A percentile compares a stretch with the other conserved stretches of the same genome.
phyloP scores from a whole-genome alignment of 2,888 invertebrate species.

The Drosophila testacea region DNA sequence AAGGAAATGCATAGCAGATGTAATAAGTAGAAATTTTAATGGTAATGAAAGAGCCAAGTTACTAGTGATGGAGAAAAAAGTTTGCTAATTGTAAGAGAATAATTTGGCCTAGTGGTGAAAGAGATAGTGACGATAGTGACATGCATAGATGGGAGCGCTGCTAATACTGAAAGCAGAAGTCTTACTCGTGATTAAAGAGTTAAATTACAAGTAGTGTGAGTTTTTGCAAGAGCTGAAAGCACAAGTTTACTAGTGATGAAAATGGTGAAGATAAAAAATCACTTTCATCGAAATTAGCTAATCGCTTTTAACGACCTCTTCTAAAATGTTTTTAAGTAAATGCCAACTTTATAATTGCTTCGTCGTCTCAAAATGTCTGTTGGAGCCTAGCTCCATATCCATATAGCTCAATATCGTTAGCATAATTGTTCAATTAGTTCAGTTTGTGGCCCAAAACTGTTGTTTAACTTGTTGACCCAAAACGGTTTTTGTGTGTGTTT shows the following conservation, averaged over 20 bases:
- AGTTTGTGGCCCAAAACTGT: conserved; percentile 24
- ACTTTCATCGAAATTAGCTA: not conserved
- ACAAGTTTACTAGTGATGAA: not conserved
- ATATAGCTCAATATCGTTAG: conserved; percentile 50
- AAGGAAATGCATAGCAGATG: no score
- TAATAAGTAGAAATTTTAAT: no score
- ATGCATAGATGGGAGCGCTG: not conserved
- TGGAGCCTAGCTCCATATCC: conserved; percentile 9
- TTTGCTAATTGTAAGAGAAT: not conserved
- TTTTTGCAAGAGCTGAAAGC: not conserved
- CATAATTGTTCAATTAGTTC: conserved; percentile 59
- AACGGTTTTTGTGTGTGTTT: conserved; percentile 28
- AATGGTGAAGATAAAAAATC: not conserved
- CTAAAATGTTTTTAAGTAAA: not conserved
- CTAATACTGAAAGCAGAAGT: not conserved
- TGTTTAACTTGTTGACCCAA: conserved; percentile 40
- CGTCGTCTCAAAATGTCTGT: conserved; percentile 1
- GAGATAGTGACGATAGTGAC: no score
- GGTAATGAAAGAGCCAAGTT: no score
- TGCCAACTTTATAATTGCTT: conserved; percentile 13
- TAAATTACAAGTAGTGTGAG: not conserved
- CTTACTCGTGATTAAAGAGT: not conserved
- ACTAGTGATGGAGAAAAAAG: not conserved
- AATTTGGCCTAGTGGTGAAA: not conserved
- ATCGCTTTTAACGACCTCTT: not conserved